Base-by-base conservation (phyloP, 23 tunicate genomes). In the Styela clava region DNA sequence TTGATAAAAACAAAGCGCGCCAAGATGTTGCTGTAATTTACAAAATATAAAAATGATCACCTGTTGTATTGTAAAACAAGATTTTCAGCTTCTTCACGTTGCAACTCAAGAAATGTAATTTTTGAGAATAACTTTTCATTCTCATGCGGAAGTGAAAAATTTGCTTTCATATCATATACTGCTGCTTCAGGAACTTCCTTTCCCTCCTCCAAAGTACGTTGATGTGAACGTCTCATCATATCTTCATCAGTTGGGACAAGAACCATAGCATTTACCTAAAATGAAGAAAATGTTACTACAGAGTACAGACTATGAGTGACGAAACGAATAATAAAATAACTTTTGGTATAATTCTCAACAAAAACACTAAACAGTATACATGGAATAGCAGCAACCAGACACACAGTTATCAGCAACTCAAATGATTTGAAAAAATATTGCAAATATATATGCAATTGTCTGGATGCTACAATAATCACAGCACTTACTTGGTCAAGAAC, bases 161-260 rank as follows among this genome's bases (percentile, higher is more conserved):
- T 92, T 25, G 92, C 97, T 73, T 92, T 92, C 97, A 92, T 92
- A 61, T 92, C 97, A 52, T 85, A 76, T 35, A 92, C 87, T 31
- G 92, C 97, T 1, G 86, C 87, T 61, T 79, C 88, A 63, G 97
- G 97, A 25, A 92, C 92, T 44, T 87, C 89, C 35, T 92, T 92
- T 2, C 97, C 97, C 64, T 92, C 92, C 27, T 83, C 87, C 2
- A 83, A 23, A 16, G 92, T 87, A 22, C 97, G 88, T 34, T 83
- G 92, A 22, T 83, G 73, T 1, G 97, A 92, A 26, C 97, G 73
- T 24, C 86, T 51, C 2, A 83, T 87, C 97, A 92, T 87, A 35
- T 92, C 97, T 51, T 84, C 97, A 74, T 92, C 97, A 1, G 88
- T 82, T 16, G 97, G 97, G 2, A 92, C 97, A 64, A 92, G 71